Conservation (phyloP, 2,113 vertebrate species). For the Halichoerus grypus region DNA sequence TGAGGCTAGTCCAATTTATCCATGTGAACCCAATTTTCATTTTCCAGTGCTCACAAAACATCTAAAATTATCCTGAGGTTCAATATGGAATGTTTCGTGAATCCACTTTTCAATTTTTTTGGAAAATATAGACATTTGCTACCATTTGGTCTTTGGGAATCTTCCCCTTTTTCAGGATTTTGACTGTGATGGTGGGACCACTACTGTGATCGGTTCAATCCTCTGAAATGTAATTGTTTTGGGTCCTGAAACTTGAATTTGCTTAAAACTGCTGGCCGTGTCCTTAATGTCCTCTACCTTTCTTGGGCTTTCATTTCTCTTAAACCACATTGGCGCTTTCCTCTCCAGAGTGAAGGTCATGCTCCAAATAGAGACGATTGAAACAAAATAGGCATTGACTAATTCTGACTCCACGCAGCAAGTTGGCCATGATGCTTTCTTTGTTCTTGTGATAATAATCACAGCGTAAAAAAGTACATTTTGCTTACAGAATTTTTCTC, state of each 20-base stretch:
- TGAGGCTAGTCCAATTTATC: background rate
- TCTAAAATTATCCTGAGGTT: background rate
- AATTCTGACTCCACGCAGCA: background rate
- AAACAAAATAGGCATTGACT: background rate
- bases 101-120: conserved; percentile 7
- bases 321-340: background rate
- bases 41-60: background rate
- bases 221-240: background rate
- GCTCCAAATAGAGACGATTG: background rate
- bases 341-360: conserved; percentile 1
- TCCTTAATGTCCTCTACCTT: background rate
- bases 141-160: background rate
- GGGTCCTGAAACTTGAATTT: background rate
- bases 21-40: conserved; percentile 2
- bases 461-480: background rate
- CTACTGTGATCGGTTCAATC: background rate
- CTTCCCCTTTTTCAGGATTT: background rate
- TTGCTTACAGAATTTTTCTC: background rate
- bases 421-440: background rate
- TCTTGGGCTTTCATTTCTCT: conserved; percentile 28
- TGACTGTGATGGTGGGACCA: background rate
- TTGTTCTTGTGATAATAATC: conserved; percentile 28
- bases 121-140: background rate
- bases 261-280: background rate
- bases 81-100: background rate